Conservation (phyloP, 2,113 vertebrate genomes). For the Solea solea region DNA sequence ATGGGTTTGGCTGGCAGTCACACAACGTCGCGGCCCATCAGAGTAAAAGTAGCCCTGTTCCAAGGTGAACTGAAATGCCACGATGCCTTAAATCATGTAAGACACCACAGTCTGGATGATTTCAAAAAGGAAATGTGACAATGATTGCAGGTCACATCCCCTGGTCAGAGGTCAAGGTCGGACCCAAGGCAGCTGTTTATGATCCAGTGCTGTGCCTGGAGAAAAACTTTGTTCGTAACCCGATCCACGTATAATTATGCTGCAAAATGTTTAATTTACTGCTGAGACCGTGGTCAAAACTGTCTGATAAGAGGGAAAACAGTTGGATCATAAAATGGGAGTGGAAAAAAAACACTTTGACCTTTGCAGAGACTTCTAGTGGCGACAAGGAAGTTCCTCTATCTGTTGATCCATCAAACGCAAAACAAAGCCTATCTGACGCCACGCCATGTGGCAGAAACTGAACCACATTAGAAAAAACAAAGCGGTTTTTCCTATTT, state of each 20-base stretch:
- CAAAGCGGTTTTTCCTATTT: background rate
- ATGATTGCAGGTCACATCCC: background rate
- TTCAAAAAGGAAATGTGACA: background rate
- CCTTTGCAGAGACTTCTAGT: background rate
- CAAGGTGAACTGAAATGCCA: background rate
- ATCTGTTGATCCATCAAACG: background rate
- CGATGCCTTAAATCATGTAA: background rate
- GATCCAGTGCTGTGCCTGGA: slow-evolving; percentile 1
- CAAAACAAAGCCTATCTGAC: background rate
- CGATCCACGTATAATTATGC: too few relatives aligned
- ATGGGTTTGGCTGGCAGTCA: slow-evolving; percentile 25
- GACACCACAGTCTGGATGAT: background rate
- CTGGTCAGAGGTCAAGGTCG: slow-evolving; percentile 1
- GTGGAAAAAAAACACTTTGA: background rate
- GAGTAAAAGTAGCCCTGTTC: background rate
- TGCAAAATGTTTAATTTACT: too few relatives aligned
- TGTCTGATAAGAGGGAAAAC: too few relatives aligned
- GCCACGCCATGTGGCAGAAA: background rate
- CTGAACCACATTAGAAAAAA: background rate
- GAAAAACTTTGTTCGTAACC: background rate
- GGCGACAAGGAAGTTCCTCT: background rate
- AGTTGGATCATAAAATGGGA: too few relatives aligned
- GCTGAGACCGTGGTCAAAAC: too few relatives aligned
- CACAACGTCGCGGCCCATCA: background rate
- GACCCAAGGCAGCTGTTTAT: background rate